Base-by-base conservation (phyloP, 2,888 invertebrate species). In the Patella caerulea region DNA sequence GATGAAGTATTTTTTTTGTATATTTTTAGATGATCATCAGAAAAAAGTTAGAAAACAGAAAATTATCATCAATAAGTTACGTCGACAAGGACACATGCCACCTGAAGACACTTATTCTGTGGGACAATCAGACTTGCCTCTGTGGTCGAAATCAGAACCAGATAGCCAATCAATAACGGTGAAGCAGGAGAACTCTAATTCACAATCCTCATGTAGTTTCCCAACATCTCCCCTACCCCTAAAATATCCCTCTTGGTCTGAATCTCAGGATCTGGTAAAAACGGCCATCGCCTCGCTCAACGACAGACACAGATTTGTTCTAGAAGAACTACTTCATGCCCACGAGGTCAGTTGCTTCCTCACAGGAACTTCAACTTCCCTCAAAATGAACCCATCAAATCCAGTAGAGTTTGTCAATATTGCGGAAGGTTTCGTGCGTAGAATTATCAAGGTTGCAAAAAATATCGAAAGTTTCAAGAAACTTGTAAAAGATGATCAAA, bases 401-500 rank as follows among this genome's bases (percentile, higher is more conserved):
- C 84, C 86, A 3, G 85, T 86, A 59, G 89, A 90, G 73, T 86
- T 90, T 78, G 83, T 90, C 71, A 90, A 90, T 79, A 83, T 90
- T 78, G 90, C 90, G 1, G 90, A 90, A 78, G 85, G 87, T 0
- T 90, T 89, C 78, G 88, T 90, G 14, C 80, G 88, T 11, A 92
- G 95, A 74, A 94, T 95, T 0, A 95, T 95, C 14, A 95, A 95
- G 89, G 95, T 95, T 81, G 95, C 95, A 9, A 95, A 95, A 87
- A 94, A 94, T 85, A 92, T 95, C 73, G 93, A 88, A 88, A 95
- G 96, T 0, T 98, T 98, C 92, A 96, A 96, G 91, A 96, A 95
- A 89, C 95, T 98, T 94, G 96, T 96, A 89, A 96, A 97, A 88
- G 97, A 97, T 86, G 98, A 98, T 92, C 98, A 98, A 93, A 94